Evolutionary conservation across 2,797 vertebrate genomes (phyloP), one percentile per base, ranked within the genome.

Genomic region (Pipistrellus kuhlii): DNA sequence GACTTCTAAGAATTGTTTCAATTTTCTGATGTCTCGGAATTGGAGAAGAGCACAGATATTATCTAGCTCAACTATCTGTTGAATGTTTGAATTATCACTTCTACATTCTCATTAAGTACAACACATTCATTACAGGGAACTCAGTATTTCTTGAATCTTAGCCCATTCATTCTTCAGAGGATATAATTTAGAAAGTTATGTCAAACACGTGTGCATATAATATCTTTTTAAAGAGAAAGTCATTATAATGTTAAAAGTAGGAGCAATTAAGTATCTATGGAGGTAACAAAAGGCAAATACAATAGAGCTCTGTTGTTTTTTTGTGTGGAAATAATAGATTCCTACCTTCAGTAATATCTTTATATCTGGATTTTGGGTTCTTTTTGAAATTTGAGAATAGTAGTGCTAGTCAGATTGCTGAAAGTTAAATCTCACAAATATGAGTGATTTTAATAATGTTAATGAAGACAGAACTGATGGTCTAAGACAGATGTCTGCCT

Each of bases 301-400:
- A 59, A 85, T 41, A 88, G 80, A 88, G 44, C 23, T 88, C 8
- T 46, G 88, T 72, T 83, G 80, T 86, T 91, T 68, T 87, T 32
- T 91, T 68, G 80, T 95, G 53, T 93, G 76, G 69, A 82, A 69
- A 90, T 84, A 62, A 84, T 89, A 62, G 59, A 66, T 77, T 90
- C n/a, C 44, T 59, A 51, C 8, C 4, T 85, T 78, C 23, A 62
- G 3, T 90, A 66, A 89, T 93, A 57, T 46, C 30, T 88, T 76
- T 76, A 44, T 8, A 85, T 30, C 25, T 93, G 32, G 20, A 46
- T 92, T 83, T 71, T 21, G 55, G 51, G 21, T 93, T 53, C 71
- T 94, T 94, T 95, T 90, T 78, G 44, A 96, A 89, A 94, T 75
- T 77, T 78, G 64, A 90, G 69, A 94, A 41, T 87, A 87, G 21